Conservation (phyloP, 1,140 invertebrate genomes). For the Drosophila cardini region DNA sequence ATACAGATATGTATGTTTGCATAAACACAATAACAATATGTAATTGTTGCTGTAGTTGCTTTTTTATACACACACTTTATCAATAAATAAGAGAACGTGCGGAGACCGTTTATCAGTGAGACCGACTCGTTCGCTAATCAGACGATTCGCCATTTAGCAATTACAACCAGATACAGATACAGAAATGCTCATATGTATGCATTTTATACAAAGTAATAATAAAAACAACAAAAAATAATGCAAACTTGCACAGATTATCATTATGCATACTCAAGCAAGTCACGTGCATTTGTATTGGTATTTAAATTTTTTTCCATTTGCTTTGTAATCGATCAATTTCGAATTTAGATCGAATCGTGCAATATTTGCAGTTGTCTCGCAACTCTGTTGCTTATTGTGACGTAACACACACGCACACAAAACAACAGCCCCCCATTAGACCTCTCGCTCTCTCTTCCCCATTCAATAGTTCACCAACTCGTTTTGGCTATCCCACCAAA, state of each 20-base stretch:
- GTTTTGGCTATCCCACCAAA: conserved; percentile 15
- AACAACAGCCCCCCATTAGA: conserved; percentile 20
- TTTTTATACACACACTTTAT: conserved; percentile 27
- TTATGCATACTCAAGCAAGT: conserved; percentile 8
- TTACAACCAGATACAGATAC: conserved; percentile 27
- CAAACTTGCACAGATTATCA: conserved; percentile 6
- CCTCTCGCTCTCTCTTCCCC: background rate
- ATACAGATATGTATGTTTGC: conserved; percentile 3
- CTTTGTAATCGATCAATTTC: conserved; percentile 62
- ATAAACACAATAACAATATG: conserved; percentile 22
- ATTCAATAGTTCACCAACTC: background rate
- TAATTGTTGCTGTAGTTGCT: conserved; percentile 40
- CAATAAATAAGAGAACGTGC: conserved; percentile 51
- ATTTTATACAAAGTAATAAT: background rate
- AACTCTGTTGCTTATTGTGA: conserved; percentile 46
- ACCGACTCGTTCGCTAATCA: conserved; percentile 57
- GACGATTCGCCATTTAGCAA: conserved; percentile 54
- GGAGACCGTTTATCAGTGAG: conserved; percentile 33
- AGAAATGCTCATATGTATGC: conserved; percentile 4
- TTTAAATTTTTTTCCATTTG: conserved; percentile 24
- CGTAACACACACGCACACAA: conserved; percentile 49
- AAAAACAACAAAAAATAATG: background rate
- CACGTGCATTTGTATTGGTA: conserved; percentile 34
- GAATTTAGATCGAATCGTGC: conserved; percentile 56
- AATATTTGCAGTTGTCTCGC: conserved; percentile 43